Conservation (phyloP, 2,888 invertebrate species). For the Callimorpha dominula region DNA sequence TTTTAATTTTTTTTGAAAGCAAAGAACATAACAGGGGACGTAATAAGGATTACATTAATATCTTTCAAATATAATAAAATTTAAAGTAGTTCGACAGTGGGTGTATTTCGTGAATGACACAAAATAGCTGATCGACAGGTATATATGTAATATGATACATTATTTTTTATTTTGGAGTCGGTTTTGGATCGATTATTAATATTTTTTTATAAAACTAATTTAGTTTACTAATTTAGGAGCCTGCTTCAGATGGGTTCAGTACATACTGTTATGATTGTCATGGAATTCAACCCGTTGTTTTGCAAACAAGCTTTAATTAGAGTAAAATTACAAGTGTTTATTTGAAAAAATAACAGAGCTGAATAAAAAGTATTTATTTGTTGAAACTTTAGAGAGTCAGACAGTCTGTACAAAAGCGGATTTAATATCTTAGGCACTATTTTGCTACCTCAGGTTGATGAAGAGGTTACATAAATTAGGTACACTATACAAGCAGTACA, state of each 20-base stretch:
- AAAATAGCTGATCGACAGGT: no score
- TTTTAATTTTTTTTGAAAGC: no score
- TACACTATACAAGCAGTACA: background rate
- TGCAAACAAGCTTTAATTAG: background rate
- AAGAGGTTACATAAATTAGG: background rate
- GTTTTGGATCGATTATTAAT: no score
- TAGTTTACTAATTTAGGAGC: no score
- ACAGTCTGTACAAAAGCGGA: background rate
- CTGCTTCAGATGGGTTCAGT: background rate
- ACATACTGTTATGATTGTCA: background rate
- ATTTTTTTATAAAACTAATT: no score
- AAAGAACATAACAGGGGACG: no score
- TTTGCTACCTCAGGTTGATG: background rate
- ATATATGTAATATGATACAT: no score
- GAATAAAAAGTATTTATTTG: background rate
- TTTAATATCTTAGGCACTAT: background rate
- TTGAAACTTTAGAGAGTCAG: background rate
- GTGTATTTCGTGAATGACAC: no score
- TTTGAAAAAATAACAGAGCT: background rate
- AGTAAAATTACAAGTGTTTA: background rate
- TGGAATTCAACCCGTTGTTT: background rate
- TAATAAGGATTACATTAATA: no score
- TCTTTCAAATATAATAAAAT: no score
- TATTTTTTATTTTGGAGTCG: no score
- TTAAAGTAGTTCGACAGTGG: no score